A percentile compares a stretch with the other conserved stretches of the same genome.
These are phyloP conservation scores for Drosophila infuscata DNA, from an alignment of 2,888 invertebrate genomes.

Conservation along the genomic window DNA sequence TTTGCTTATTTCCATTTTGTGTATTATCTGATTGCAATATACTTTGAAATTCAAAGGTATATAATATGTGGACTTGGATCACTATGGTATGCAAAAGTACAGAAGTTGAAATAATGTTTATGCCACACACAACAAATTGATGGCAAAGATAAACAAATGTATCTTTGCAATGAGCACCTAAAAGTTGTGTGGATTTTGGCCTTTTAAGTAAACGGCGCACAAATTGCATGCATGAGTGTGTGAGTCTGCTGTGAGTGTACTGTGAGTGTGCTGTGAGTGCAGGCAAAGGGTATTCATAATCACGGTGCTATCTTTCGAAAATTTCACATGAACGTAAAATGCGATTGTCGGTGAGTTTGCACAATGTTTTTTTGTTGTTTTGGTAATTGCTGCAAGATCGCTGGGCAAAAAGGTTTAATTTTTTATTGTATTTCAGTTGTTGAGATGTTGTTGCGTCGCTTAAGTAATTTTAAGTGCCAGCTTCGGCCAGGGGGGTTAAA, in stretches of 20 bases:
- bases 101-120: constrained; percentile 21
- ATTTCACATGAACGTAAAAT: constrained; percentile 65
- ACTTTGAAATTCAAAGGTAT: neutral
- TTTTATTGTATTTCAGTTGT: constrained; percentile 25
- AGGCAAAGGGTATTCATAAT: constrained; percentile 28
- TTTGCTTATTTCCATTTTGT: neutral
- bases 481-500: constrained; percentile 60
- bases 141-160: constrained; percentile 16
- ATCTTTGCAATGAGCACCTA: constrained; percentile 17
- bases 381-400: constrained; percentile 41
- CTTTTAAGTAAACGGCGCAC: constrained; percentile 21
- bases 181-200: constrained; percentile 33
- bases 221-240: constrained; percentile 40
- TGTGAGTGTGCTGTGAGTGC: constrained; percentile 12
- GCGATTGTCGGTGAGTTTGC: constrained; percentile 40
- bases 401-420: constrained; percentile 28
- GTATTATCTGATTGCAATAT: neutral
- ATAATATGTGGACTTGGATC: neutral
- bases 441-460: constrained; percentile 34
- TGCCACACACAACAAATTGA: constrained; percentile 9
- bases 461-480: constrained; percentile 64
- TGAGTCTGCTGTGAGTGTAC: constrained; percentile 14
- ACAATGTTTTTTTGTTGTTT: constrained; percentile 27
- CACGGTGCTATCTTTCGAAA: constrained; percentile 13
- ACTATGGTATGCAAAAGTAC: neutral